A percentile compares a stretch with the other conserved stretches of the same genome.
Conservation (phyloP, 2,797 vertebrate species). For the Gymnothorax reevesii region DNA sequence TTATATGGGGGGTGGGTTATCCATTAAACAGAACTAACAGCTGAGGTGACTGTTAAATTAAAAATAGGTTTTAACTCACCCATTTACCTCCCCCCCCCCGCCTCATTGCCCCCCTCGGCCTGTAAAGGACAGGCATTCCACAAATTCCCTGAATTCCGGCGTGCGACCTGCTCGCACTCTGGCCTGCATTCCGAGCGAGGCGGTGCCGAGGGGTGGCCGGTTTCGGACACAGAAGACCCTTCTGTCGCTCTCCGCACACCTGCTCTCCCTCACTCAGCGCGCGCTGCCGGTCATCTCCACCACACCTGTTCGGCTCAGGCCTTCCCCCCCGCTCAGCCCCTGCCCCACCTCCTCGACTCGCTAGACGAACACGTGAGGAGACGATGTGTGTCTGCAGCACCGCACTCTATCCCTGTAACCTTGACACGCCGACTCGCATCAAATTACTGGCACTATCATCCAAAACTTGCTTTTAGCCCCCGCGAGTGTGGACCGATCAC, state of each 20-base stretch:
- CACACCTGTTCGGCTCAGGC: conserved; percentile 36
- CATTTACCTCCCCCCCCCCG: background rate
- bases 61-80: background rate
- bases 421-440: background rate
- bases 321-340: background rate
- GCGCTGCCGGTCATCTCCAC: background rate
- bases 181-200: conserved; percentile 36
- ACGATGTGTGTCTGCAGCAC: background rate
- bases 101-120: background rate
- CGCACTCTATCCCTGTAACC: background rate
- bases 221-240: conserved; percentile 26
- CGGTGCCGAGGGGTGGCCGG: background rate
- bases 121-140: background rate
- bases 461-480: background rate
- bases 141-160: conserved; percentile 45
- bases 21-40: background rate
- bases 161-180: conserved; percentile 24
- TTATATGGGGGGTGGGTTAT: background rate
- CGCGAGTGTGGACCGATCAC: background rate
- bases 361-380: conserved; percentile 28
- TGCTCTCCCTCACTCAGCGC: conserved; percentile 34
- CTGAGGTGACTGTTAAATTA: background rate
- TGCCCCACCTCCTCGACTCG: background rate
- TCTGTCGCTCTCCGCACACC: conserved; percentile 30
- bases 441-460: background rate